Conservation (phyloP, 35 echinoderm and acorn worm species). For the Lytechinus variegatus region DNA sequence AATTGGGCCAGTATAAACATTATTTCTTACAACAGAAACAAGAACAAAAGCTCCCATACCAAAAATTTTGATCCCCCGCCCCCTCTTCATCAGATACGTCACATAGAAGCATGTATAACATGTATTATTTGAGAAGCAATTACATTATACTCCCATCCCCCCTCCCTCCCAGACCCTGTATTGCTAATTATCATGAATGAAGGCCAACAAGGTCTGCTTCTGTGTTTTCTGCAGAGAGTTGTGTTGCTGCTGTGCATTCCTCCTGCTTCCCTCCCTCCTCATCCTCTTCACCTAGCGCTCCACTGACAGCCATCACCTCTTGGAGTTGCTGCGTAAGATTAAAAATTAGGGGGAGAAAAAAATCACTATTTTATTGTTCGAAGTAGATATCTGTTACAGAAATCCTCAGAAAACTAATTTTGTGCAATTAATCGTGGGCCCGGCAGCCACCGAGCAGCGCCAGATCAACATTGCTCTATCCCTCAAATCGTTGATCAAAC, state of each 20-base stretch:
- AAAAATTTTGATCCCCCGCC: too few species aligned
- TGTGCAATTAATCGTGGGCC: too few species aligned
- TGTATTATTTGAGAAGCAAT: not conserved
- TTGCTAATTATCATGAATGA: not conserved
- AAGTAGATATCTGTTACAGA: not conserved
- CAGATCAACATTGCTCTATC: too few species aligned
- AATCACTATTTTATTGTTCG: too few species aligned
- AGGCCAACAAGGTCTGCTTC: not conserved
- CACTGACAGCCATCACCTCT: constrained; percentile 1
- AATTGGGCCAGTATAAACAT: too few species aligned
- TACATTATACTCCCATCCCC: not conserved
- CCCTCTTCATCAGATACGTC: not conserved
- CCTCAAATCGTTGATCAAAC: too few species aligned
- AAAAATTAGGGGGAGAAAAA: not conserved
- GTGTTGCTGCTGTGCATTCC: not conserved
- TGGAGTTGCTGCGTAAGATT: not conserved
- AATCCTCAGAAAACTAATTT: not conserved
- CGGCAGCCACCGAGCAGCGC: too few species aligned
- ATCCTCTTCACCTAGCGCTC: not conserved
- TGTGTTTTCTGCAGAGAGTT: not conserved
- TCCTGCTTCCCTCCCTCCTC: constrained; percentile 16
- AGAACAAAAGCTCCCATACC: too few species aligned
- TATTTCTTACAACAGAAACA: too few species aligned
- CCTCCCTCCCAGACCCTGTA: not conserved
- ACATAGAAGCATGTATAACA: not conserved